phyloP scores from a whole-genome alignment of 2,888 invertebrate genomes.

The Scotopteryx bipunctaria region DNA sequence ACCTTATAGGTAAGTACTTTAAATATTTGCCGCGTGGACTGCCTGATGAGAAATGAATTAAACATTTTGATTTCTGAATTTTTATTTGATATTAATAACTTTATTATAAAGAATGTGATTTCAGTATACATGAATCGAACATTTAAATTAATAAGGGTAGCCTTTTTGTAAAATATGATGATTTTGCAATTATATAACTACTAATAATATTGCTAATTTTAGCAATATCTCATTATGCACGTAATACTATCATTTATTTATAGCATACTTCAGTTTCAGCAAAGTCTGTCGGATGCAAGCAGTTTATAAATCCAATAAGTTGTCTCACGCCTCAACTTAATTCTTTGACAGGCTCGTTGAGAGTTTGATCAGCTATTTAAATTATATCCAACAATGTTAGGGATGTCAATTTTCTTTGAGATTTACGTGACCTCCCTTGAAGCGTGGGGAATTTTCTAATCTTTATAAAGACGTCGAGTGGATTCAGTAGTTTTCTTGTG shows the following conservation, averaged over 20 bases:
- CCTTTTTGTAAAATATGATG: too few relatives aligned
- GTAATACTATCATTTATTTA: too few relatives aligned
- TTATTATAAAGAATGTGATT: too few relatives aligned
- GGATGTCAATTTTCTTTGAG: conserved; percentile 66
- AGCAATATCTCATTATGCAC: too few relatives aligned
- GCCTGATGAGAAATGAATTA: conserved; percentile 75
- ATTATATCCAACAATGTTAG: conserved; percentile 68
- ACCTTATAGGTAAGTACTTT: conserved; percentile 70
- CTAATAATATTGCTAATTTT: too few relatives aligned
- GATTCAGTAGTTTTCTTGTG: conserved; percentile 18
- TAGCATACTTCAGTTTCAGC: too few relatives aligned
- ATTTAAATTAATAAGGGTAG: too few relatives aligned
- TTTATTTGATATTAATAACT: conserved; percentile 59
- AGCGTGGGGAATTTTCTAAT: conserved; percentile 42
- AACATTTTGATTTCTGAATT: conserved; percentile 67
- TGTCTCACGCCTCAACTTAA: conserved; percentile 49
- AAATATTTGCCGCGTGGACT: conserved; percentile 78
- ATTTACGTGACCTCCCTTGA: conserved; percentile 55
- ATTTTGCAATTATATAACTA: too few relatives aligned
- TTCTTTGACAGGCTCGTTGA: conserved; percentile 63
- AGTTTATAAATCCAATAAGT: conserved; percentile 42
- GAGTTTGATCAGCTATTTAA: conserved; percentile 75
- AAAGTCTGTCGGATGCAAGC: conserved; percentile 51
- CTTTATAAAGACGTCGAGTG: conserved; percentile 41
- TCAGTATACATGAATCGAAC: too few relatives aligned